These are phyloP conservation scores for Hirtodrosophila cameraria DNA, from an alignment of 2,888 invertebrate species.

Conservation along the genomic window DNA sequence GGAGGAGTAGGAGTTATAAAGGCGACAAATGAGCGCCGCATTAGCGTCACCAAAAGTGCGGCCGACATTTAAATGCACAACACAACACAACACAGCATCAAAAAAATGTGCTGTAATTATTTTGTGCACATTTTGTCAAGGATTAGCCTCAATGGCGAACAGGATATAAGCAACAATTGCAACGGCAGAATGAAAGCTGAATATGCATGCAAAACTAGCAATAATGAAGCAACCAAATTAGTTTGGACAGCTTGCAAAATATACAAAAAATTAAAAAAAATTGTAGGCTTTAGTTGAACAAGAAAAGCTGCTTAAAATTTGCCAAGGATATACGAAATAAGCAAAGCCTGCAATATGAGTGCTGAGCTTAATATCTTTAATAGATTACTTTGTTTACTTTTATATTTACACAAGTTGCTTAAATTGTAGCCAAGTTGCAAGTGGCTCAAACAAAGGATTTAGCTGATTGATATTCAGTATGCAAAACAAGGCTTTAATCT, in stretches of 20 bases:
- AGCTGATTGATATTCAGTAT: slow-evolving; percentile 5
- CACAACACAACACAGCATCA: too few species aligned
- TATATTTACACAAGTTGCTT: too few species aligned
- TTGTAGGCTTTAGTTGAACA: slow-evolving; percentile 13
- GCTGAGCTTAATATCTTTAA: too few species aligned
- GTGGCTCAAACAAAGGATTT: too few species aligned
- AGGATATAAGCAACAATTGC: slow-evolving; percentile 24
- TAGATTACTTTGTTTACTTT: too few species aligned
- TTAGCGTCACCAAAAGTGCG: slow-evolving; percentile 60
- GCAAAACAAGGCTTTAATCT: slow-evolving; percentile 9
- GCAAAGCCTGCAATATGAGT: too few species aligned
- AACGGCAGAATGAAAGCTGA: background rate
- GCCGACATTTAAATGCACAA: slow-evolving; percentile 51
- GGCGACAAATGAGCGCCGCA: slow-evolving; percentile 65
- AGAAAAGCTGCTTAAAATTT: slow-evolving; percentile 34
- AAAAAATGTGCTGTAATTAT: slow-evolving; percentile 46
- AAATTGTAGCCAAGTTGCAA: too few species aligned
- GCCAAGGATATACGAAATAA: too few species aligned
- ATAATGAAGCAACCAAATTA: slow-evolving; percentile 2
- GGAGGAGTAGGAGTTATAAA: slow-evolving; percentile 7
- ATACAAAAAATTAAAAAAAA: slow-evolving; percentile 21
- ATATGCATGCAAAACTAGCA: slow-evolving; percentile 7
- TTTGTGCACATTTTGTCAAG: slow-evolving; percentile 49
- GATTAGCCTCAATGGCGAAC: slow-evolving; percentile 37
- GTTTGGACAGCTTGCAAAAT: slow-evolving; percentile 3